Evolutionary conservation across 2,797 vertebrate genomes (phyloP).

Genomic region (Epinephelus malabaricus): DNA sequence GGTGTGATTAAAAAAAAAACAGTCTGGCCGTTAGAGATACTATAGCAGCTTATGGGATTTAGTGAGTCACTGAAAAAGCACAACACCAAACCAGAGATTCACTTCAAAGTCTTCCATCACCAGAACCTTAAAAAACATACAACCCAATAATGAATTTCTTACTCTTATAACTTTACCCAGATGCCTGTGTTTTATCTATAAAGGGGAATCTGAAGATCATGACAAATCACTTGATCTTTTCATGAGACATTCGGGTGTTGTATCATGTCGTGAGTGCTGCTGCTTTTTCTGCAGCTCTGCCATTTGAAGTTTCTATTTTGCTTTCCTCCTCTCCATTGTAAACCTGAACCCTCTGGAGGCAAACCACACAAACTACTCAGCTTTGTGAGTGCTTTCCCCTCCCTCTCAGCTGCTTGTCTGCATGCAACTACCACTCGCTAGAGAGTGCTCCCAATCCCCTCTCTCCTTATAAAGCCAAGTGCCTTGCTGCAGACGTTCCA

Average conservation of each 20-base stretch:
- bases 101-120: constrained; percentile 76
- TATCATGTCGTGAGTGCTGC: constrained; percentile 36
- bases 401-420: constrained; percentile 67
- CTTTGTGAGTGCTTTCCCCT: constrained; percentile 67
- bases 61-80: constrained; percentile 72
- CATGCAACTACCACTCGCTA: constrained; percentile 71
- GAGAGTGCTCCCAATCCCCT: constrained; percentile 75
- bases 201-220: constrained; percentile 54
- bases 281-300: constrained; percentile 37
- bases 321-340: constrained; percentile 62
- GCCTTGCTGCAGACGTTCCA: constrained; percentile 69
- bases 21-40: constrained; percentile 85
- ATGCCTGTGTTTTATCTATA: constrained; percentile 40
- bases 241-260: constrained; percentile 27
- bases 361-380: constrained; percentile 55
- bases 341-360: constrained; percentile 73
- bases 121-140: constrained; percentile 68
- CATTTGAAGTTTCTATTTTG: constrained; percentile 63
- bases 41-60: constrained; percentile 82
- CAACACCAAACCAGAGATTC: constrained; percentile 65
- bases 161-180: constrained; percentile 41
- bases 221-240: constrained; percentile 55
- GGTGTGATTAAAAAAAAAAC: constrained; percentile 81
- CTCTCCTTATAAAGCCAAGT: constrained; percentile 76
- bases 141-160: constrained; percentile 60